Base-by-base conservation (phyloP, 2,113 vertebrate genomes). In the Oreocharis arfaki region DNA sequence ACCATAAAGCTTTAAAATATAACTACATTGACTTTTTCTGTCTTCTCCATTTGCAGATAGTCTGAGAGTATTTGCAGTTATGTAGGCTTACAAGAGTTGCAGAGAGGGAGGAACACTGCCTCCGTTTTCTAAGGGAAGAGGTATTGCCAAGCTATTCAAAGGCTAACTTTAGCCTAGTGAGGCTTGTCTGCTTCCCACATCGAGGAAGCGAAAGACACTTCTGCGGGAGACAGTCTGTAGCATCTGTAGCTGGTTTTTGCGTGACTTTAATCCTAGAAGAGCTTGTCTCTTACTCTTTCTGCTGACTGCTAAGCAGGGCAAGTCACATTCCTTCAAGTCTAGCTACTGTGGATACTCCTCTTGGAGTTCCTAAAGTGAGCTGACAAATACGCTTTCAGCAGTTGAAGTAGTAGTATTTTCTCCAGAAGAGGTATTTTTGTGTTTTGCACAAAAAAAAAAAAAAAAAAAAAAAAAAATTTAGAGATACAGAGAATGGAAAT, bases 151-250 rank as follows among this genome's bases (percentile, higher is more conserved):
- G 52, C 71, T 84, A 35, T 80, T 89, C 30, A 33, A 86, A 70
- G 73, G 64, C 83, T 88, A 86, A 90, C 83, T 92, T 95, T 83
- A 95, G 94, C 63, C 37, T 65, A 2, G 71, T 13, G 79, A 57
- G 63, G 75, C 79, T 49, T 32, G 18, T 46, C 75, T 92, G 67
- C 88, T 90, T 92, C 95, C 88, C 80, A 67, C 88, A 12, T 47
- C 3, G 20, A 80, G 83, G 88, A 92, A 77, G 90, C 70, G 90
- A 90, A 96, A 94, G 90, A 90, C 80, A 2, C 33, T 92, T 89
- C 55, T 86, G 73, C 6, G 1, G 67, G 76, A 93, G 89, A 84
- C 71, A 84, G 76, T 70, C 56, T 70, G 71, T 70, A 86, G 88
- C 88, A 73, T 80, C 76, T 80, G 79, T 35, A 89, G 79, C 24